A percentile compares a stretch with the other conserved stretches of the same genome.
phyloP scores from a whole-genome alignment of 2,888 invertebrate genomes.

The Lucinisca nassula region DNA sequence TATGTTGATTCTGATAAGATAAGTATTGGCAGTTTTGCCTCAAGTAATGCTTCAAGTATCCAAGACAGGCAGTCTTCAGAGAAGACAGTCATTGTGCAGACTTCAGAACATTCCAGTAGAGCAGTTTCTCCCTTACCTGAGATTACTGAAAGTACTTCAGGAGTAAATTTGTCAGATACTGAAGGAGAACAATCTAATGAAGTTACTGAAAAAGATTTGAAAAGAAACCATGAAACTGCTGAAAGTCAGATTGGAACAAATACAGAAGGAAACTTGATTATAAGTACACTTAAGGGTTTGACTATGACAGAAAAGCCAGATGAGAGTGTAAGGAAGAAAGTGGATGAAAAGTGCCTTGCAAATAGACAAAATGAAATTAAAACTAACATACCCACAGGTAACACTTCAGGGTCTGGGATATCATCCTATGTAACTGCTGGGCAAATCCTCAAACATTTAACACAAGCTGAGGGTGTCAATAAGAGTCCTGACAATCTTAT shows the following conservation, averaged over 20 bases:
- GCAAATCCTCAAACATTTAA: too few species aligned
- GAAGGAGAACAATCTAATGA: too few species aligned
- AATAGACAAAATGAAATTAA: not conserved
- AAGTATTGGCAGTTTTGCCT: not conserved
- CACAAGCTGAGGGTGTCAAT: too few species aligned
- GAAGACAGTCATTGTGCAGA: not conserved
- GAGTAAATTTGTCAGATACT: too few species aligned
- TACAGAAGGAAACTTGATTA: too few species aligned
- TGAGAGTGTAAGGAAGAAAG: not conserved
- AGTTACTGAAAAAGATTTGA: too few species aligned
- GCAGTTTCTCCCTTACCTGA: not conserved
- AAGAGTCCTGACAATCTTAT: too few species aligned
- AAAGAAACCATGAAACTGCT: too few species aligned
- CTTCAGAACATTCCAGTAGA: not conserved
- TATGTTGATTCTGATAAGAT: not conserved
- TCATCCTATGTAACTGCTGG: slow-evolving; percentile 2
- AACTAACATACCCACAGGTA: not conserved
- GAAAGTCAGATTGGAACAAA: too few species aligned
- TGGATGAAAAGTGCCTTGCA: not conserved
- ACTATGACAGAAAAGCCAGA: not conserved
- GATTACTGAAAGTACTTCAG: not conserved
- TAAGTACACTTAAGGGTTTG: not conserved
- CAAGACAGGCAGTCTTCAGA: not conserved
- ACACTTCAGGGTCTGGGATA: not conserved
- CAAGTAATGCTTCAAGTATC: not conserved